Evolutionary conservation across 2,797 vertebrate species (phyloP), one percentile per base, ranked within the genome.

Genomic region (Sebastolobus altivelis): DNA sequence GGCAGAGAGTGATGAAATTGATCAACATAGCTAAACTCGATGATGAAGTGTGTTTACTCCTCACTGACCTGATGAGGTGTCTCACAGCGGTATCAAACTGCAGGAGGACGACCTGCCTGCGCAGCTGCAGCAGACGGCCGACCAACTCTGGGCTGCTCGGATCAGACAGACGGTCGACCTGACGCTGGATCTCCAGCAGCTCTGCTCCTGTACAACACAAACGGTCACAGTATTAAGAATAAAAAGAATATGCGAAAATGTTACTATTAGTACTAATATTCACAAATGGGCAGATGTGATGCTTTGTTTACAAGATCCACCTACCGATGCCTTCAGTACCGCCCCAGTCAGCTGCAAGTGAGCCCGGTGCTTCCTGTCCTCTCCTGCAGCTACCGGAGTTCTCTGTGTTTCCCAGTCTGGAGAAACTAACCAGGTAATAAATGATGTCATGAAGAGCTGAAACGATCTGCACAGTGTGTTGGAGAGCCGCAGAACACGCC

Each of bases 391-490:
- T 82, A 43, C 91, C 88, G 20, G 72, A 70, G 16, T 69, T 59
- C 11, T 89, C 82, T 29, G 55, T 70, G 87, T 92, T 95, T 79
- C 94, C 95, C 71, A 96, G 92, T 5, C 94, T 94, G 88, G 94
- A 93, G 81, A 96, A 96, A 81, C 90, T 92, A 69, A 96, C 93
- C 87, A 96, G 84, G 85, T 95, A 96, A 1, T 65, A 93, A 87
- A 96, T 20, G 0, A 96, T 67, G 3, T 95, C 91, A 1, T 95
- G 95, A 79, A 97, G 92, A 55, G 93, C 55, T 18, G 92, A 94
- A 1, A 88, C 67, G 4, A 96, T 94, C 86, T 90, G 91, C 22
- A 96, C 90, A 5, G 91, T 94, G 61, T 93, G 89, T 33, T 76
- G 87, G 31, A 96, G 93, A 77, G 94, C 92, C 62, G 83, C 77